Evolutionary conservation across 2,797 vertebrate genomes (phyloP).

Genomic region (Coracias cyanogaster): DNA sequence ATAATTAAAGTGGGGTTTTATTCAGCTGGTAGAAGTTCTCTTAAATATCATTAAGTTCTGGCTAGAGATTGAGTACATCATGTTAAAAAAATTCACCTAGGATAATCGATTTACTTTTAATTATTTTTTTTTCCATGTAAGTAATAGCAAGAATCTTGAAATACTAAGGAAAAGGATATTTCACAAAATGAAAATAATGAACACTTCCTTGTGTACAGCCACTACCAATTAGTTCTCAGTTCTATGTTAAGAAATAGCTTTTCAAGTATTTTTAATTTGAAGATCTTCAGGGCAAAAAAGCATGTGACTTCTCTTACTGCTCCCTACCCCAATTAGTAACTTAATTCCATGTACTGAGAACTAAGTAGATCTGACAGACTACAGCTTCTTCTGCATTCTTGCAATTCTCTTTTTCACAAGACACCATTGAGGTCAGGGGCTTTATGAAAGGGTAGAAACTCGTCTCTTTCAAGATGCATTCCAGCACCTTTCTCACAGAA

Average conservation of each 20-base stretch:
- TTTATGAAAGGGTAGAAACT: not conserved
- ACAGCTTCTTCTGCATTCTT: conserved; percentile 29
- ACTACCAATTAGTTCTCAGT: conserved; percentile 8
- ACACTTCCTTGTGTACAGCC: not conserved
- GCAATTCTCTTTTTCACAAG: conserved; percentile 17
- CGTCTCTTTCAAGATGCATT: not conserved
- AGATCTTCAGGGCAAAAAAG: conserved; percentile 1
- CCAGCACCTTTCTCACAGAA: not conserved
- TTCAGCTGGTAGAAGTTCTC: not conserved
- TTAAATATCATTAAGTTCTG: conserved; percentile 4
- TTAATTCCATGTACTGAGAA: not conserved
- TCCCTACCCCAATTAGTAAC: conserved; percentile 17
- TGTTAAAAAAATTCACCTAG: not conserved
- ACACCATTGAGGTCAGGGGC: not conserved
- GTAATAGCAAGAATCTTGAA: not conserved
- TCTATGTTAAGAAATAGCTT: conserved; percentile 9
- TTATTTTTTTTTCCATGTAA: not conserved
- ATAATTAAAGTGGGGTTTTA: not conserved
- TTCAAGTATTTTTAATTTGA: conserved; percentile 34
- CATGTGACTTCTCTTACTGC: conserved; percentile 22
- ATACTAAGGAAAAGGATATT: not conserved
- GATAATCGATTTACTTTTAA: conserved; percentile 9
- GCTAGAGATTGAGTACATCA: not conserved
- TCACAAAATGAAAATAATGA: conserved; percentile 12
- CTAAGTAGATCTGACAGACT: conserved; percentile 26